These are phyloP conservation scores for Drosophila triauraria DNA, from an alignment of 1,140 invertebrate species.

Conservation along the genomic window DNA sequence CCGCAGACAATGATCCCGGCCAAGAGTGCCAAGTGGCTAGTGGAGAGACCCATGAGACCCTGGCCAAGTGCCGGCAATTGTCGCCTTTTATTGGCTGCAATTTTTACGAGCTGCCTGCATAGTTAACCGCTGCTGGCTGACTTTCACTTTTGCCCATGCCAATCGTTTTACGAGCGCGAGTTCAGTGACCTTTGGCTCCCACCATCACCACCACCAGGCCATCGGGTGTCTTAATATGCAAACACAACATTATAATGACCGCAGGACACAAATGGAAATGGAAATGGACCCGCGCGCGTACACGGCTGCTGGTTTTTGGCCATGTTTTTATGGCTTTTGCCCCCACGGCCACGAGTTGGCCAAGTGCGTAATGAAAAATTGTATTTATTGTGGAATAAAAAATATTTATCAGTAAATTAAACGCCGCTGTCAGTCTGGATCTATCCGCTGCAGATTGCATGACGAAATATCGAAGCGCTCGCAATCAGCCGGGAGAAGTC, in stretches of 20 bases:
- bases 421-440: constrained; percentile 53
- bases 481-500: constrained; percentile 23
- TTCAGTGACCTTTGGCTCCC: constrained; percentile 55
- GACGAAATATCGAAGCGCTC: constrained; percentile 50
- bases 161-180: constrained; percentile 72
- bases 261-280: constrained; percentile 75
- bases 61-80: constrained; percentile 48
- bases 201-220: constrained; percentile 3
- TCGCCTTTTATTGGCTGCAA: constrained; percentile 73
- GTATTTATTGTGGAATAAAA: constrained; percentile 75
- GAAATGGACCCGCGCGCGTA: constrained; percentile 5
- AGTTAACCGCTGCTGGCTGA: constrained; percentile 55
- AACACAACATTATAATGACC: constrained; percentile 73
- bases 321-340: constrained; percentile 66
- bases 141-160: constrained; percentile 63
- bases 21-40: constrained; percentile 28
- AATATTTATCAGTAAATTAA: constrained; percentile 84
- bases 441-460: constrained; percentile 53
- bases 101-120: constrained; percentile 69
- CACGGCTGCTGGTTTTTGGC: constrained; percentile 52
- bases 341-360: constrained; percentile 51
- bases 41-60: constrained; percentile 8
- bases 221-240: constrained; percentile 65
- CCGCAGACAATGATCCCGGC: constrained; percentile 21
- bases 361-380: constrained; percentile 76